Evolutionary conservation across 1,140 invertebrate species (phyloP).

Genomic region (Trichonephila clavipes): DNA sequence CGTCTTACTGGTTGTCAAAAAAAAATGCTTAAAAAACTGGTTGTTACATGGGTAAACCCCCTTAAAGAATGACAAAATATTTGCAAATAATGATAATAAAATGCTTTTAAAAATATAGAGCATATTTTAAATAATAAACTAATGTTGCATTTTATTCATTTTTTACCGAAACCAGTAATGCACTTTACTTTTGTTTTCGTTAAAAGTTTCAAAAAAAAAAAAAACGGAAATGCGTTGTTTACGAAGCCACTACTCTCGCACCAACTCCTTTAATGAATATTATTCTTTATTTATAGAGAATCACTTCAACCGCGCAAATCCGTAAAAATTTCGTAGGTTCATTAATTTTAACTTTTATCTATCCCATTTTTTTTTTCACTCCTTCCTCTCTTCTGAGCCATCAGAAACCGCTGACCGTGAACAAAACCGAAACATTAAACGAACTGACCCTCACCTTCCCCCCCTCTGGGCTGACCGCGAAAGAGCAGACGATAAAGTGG

Average conservation of each 20-base stretch:
- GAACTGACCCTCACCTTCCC: slow-evolving; percentile 44
- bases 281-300: slow-evolving; percentile 21
- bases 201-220: background rate
- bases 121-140: too few species aligned
- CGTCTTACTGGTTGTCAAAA: too few species aligned
- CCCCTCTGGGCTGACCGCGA: slow-evolving; percentile 45
- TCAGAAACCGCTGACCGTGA: slow-evolving; percentile 61
- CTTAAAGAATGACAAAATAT: too few species aligned
- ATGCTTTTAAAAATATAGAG: too few species aligned
- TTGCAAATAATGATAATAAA: too few species aligned
- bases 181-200: background rate
- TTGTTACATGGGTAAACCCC: too few species aligned
- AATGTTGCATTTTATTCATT: too few species aligned
- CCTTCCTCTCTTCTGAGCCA: background rate
- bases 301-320: slow-evolving; percentile 35
- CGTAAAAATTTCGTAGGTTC: slow-evolving; percentile 29
- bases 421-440: slow-evolving; percentile 51
- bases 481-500: slow-evolving; percentile 33
- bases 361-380: background rate
- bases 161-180: too few species aligned
- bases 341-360: slow-evolving; percentile 42
- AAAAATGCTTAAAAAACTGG: too few species aligned
- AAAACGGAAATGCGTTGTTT: background rate
- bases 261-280: slow-evolving; percentile 41
- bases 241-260: background rate